Base-by-base conservation (phyloP, 1,140 invertebrate species). In the Musca domestica region DNA sequence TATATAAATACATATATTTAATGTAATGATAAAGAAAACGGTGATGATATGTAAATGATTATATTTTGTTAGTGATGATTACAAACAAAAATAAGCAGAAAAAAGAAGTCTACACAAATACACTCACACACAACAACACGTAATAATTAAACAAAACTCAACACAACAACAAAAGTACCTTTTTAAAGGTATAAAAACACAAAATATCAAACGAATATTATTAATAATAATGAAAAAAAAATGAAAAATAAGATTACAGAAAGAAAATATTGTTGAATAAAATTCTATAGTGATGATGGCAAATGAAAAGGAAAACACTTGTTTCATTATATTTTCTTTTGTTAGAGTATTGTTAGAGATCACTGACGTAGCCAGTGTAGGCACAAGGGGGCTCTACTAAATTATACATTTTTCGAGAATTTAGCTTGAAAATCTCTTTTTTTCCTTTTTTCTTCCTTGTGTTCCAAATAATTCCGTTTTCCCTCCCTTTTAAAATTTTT, bases 51-150 rank as follows among this genome's bases (percentile, higher is more conserved):
- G 56, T 61, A 61, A 61, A 61, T 41, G 27, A 61, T 61, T 61
- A 61, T 61, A 61, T 61, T 61, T 61, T 61, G 56, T 61, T 61
- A 61, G 56, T 61, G 56, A 61, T 61, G 56, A 61, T 23, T 61
- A 61, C 9, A 51, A 51, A 51, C 17, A 19, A 51, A 51, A 20
- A 22, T 51, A 51, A 51, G n/a, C 17, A 51, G 20, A 41, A 41
- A 2, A 41, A 41, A 41, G n/a, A n/a, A n/a, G n/a, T n/a, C n/a
- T 12, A 41, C 4, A 41, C 4, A 41, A 41, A 41, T 12, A 30
- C 34, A 41, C 34, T 10, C 34, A 2, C 34, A 41, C 4, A 41
- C 34, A 41, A 9, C 12, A 41, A 41, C 34, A 41, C 4, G 34
- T 41, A 41, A 41, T 41, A 41, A 14, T 17, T 10, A 20, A 61